These are phyloP conservation scores for Nesidiocoris tenuis DNA, from an alignment of 2,888 invertebrate genomes.

Conservation along the genomic window DNA sequence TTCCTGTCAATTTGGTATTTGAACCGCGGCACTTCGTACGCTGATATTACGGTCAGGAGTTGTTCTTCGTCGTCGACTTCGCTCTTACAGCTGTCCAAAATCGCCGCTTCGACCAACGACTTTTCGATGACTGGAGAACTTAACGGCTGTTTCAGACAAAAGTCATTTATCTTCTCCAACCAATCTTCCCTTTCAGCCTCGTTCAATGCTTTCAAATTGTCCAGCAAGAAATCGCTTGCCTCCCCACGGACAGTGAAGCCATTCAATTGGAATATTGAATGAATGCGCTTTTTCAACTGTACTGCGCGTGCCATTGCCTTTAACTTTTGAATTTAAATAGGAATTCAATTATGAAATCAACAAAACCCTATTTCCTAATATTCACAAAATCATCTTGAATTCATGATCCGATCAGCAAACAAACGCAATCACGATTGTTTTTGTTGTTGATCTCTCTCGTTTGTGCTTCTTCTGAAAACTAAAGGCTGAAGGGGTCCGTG, in stretches of 20 bases:
- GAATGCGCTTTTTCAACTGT: constrained; percentile 49
- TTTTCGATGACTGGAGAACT: constrained; percentile 71
- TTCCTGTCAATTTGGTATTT: constrained; percentile 74
- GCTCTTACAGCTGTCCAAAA: constrained; percentile 59
- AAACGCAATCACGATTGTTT: too few species aligned
- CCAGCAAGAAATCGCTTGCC: constrained; percentile 69
- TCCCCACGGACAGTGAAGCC: constrained; percentile 73
- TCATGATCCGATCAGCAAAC: too few species aligned
- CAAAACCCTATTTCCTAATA: too few species aligned
- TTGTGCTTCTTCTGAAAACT: too few species aligned
- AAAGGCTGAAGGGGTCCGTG: too few species aligned
- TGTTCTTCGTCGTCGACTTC: constrained; percentile 71
- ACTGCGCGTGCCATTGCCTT: neutral
- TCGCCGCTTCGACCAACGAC: constrained; percentile 70
- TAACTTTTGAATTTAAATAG: too few species aligned
- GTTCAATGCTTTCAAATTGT: constrained; percentile 65
- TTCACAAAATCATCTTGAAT: too few species aligned
- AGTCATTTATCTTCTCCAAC: constrained; percentile 73
- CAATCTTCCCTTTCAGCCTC: constrained; percentile 65
- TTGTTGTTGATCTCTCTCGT: too few species aligned
- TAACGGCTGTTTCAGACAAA: constrained; percentile 75
- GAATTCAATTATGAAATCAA: too few species aligned
- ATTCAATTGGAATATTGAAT: constrained; percentile 66
- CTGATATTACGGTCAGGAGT: constrained; percentile 74
- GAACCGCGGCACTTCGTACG: constrained; percentile 77